Evolutionary conservation across 2,797 vertebrate genomes (phyloP).

Genomic region (Onychomys torridus): DNA sequence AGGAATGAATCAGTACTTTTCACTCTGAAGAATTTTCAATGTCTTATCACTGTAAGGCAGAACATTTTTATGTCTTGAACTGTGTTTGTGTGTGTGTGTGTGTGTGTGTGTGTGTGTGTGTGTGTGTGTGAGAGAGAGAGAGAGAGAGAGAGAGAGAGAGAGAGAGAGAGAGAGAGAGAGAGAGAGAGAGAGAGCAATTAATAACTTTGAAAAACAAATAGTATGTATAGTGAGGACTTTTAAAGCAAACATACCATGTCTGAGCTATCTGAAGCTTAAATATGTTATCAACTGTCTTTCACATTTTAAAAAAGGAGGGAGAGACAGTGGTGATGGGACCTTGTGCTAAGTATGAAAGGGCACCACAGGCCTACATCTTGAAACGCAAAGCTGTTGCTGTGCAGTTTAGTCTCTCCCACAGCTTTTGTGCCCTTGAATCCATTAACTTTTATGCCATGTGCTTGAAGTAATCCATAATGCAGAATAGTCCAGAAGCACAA

Average conservation of each 20-base stretch:
- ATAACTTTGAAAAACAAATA: slow-evolving; percentile 54
- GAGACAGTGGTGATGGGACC: slow-evolving; percentile 41
- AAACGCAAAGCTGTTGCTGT: slow-evolving; percentile 53
- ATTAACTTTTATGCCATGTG: slow-evolving; percentile 51
- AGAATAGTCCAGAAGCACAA: slow-evolving; percentile 26
- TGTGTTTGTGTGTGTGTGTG: neutral
- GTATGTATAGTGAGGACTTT: neutral
- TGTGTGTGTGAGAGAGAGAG: neutral
- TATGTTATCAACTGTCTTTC: slow-evolving; percentile 69
- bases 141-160: slow-evolving; percentile 1
- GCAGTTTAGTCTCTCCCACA: slow-evolving; percentile 49
- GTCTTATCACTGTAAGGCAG: neutral
- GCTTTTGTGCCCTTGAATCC: slow-evolving; percentile 60
- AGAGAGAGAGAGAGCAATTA: slow-evolving; percentile 26
- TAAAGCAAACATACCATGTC: slow-evolving; percentile 5
- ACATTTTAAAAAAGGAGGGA: slow-evolving; percentile 61
- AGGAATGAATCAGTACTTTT: neutral
- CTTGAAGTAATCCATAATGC: slow-evolving; percentile 34
- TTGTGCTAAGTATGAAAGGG: slow-evolving; percentile 61
- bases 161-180: neutral
- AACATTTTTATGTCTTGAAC: neutral
- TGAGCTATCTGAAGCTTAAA: slow-evolving; percentile 63
- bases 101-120: neutral
- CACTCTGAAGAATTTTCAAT: neutral
- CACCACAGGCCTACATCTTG: slow-evolving; percentile 13